A percentile compares a stretch with the other conserved stretches of the same genome.
Evolutionary conservation across 1,140 invertebrate species (phyloP).

Genomic region (Drosophila guanche): DNA sequence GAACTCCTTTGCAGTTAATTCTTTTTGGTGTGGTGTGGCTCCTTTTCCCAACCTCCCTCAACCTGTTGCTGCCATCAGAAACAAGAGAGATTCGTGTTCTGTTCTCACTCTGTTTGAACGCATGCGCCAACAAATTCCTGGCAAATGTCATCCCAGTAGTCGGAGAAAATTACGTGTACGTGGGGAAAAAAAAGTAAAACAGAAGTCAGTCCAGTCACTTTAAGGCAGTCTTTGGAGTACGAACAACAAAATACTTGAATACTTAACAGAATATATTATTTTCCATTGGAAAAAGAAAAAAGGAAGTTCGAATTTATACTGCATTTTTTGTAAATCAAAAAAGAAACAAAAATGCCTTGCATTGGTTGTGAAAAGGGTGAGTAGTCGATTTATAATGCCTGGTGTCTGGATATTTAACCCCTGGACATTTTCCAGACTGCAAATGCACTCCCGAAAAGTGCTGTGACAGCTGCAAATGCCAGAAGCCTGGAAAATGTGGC

Average conservation of each 20-base stretch:
- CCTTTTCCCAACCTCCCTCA: neutral
- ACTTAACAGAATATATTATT: neutral
- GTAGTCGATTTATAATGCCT: neutral
- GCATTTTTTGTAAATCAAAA: neutral
- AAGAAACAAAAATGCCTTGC: slow-evolving; percentile 64
- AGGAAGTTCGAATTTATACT: too few species aligned
- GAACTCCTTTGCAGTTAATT: neutral
- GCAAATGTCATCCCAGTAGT: neutral
- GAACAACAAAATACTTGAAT: too few species aligned
- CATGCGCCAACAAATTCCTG: slow-evolving; percentile 41
- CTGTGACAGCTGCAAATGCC: slow-evolving; percentile 84
- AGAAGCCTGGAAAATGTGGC: slow-evolving; percentile 82
- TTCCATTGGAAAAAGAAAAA: neutral
- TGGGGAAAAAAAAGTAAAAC: too few species aligned
- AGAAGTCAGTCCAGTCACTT: too few species aligned
- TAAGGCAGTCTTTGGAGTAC: too few species aligned
- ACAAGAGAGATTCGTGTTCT: slow-evolving; percentile 4
- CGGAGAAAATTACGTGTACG: too few species aligned
- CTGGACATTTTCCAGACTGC: slow-evolving; percentile 78
- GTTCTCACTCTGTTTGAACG: slow-evolving; percentile 3
- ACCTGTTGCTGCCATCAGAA: slow-evolving; percentile 12
- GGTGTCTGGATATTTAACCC: neutral
- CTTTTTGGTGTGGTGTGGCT: neutral
- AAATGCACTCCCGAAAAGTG: slow-evolving; percentile 85
- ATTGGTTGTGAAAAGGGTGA: slow-evolving; percentile 72